These are phyloP conservation scores for Leptura quadrifasciata DNA, from an alignment of 2,888 invertebrate genomes.

Conservation along the genomic window DNA sequence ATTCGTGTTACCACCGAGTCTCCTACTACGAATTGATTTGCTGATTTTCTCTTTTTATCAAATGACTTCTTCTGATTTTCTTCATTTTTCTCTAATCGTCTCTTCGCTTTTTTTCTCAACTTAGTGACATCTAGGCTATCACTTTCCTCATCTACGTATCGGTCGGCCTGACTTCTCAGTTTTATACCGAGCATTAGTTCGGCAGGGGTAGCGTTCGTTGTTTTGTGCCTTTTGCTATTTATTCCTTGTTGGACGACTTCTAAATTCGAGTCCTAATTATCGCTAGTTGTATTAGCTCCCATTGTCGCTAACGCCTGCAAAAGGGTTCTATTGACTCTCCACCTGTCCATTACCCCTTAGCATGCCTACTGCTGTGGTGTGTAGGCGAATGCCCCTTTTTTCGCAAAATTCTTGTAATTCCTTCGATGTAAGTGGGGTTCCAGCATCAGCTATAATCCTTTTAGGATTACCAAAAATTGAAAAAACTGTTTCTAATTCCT, in stretches of 20 bases:
- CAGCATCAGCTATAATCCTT: conserved; percentile 67
- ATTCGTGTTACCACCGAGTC: conserved; percentile 42
- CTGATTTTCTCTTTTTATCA: conserved; percentile 37
- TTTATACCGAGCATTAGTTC: conserved; percentile 34
- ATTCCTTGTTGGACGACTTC: conserved; percentile 52
- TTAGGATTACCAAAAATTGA: conserved; percentile 61
- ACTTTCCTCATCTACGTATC: conserved; percentile 26
- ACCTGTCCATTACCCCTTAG: conserved; percentile 67
- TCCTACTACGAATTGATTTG: conserved; percentile 32
- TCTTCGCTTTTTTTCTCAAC: conserved; percentile 23
- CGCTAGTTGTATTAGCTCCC: not conserved
- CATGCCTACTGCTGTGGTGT: conserved; percentile 52
- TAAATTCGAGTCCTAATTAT: conserved; percentile 55
- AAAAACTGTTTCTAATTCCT: conserved; percentile 60
- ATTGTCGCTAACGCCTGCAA: conserved; percentile 53
- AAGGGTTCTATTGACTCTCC: conserved; percentile 56
- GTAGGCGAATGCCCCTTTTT: conserved; percentile 60
- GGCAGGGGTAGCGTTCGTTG: conserved; percentile 40
- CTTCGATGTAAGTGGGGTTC: conserved; percentile 66
- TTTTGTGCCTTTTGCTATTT: conserved; percentile 51
- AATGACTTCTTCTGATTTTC: conserved; percentile 25
- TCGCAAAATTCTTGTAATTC: conserved; percentile 63
- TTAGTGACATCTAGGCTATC: conserved; percentile 42
- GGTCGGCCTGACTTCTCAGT: conserved; percentile 42
- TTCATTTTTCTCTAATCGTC: conserved; percentile 32